Evolutionary conservation across 92 coral and sea anemone genomes (phyloP).

Genomic region (Zoanthus sansibaricus): DNA sequence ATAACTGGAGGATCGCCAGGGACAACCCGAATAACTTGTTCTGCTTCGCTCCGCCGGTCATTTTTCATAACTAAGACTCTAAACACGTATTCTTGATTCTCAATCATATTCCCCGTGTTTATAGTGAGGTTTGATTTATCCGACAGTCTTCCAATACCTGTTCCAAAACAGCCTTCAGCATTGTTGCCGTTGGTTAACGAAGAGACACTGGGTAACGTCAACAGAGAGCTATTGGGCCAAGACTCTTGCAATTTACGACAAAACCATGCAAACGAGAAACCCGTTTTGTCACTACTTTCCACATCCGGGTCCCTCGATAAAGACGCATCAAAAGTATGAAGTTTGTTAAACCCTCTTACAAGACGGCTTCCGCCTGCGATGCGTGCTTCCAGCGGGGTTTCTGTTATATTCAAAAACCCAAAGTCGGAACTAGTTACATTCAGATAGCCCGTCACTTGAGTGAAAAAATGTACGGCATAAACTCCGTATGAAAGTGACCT

Average conservation of each 20-base stretch:
- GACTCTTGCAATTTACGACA: slow-evolving; percentile 16
- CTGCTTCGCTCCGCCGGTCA: slow-evolving; percentile 52
- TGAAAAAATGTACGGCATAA: slow-evolving; percentile 18
- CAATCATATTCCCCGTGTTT: slow-evolving; percentile 61
- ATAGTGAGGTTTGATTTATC: slow-evolving; percentile 51
- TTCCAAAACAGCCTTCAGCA: slow-evolving; percentile 81
- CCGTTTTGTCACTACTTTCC: background rate
- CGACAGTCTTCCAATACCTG: slow-evolving; percentile 71
- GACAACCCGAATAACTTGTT: slow-evolving; percentile 63
- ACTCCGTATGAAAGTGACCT: slow-evolving; percentile 39
- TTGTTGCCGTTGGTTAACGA: background rate
- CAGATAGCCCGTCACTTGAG: slow-evolving; percentile 31
- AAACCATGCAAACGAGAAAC: slow-evolving; percentile 30
- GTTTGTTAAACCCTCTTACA: slow-evolving; percentile 29
- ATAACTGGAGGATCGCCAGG: slow-evolving; percentile 63
- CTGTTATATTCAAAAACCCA: slow-evolving; percentile 42
- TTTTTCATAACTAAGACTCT: slow-evolving; percentile 63
- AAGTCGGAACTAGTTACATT: slow-evolving; percentile 37
- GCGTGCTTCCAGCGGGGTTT: slow-evolving; percentile 47
- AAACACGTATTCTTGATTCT: slow-evolving; percentile 55
- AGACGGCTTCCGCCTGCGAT: slow-evolving; percentile 45
- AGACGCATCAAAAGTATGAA: slow-evolving; percentile 37
- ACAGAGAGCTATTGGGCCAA: slow-evolving; percentile 5
- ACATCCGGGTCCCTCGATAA: slow-evolving; percentile 52
- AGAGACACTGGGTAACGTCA: slow-evolving; percentile 11